Conservation (phyloP, 1,140 invertebrate genomes). For the Lycorma delicatula region DNA sequence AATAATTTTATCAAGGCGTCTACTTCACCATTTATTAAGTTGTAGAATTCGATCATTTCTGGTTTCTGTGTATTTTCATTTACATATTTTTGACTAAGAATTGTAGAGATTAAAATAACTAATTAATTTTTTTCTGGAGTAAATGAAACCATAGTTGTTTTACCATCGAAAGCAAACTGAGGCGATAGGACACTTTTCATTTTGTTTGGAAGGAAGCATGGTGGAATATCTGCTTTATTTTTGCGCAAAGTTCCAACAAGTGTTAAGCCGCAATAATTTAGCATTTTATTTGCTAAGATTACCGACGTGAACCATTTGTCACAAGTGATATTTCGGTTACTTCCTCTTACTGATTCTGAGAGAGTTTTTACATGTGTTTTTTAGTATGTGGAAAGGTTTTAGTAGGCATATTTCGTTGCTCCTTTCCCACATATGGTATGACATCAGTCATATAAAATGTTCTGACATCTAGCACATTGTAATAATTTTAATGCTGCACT, state of each 20-base stretch:
- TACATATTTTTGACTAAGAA: neutral
- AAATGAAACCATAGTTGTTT: neutral
- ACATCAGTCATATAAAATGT: neutral
- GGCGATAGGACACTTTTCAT: neutral
- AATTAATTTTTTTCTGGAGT: neutral
- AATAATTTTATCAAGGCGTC: neutral
- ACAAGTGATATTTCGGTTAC: neutral
- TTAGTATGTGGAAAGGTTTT: neutral
- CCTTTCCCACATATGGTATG: neutral
- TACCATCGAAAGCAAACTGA: neutral
- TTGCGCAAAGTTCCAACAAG: neutral
- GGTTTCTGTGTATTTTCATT: neutral
- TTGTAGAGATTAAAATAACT: neutral
- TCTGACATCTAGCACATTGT: neutral
- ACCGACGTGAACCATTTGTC: neutral
- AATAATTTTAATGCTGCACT: neutral
- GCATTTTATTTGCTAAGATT: neutral
- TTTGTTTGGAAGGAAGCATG: neutral
- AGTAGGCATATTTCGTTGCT: neutral
- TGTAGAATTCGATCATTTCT: too few relatives aligned
- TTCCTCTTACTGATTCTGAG: neutral
- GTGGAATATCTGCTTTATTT: neutral
- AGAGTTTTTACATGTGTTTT: neutral
- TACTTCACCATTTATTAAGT: too few relatives aligned
- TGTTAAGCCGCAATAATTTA: neutral